A percentile compares a stretch with the other conserved stretches of the same genome.
Conservation (phyloP, 2,113 vertebrate genomes). For the Ifrita kowaldi region DNA sequence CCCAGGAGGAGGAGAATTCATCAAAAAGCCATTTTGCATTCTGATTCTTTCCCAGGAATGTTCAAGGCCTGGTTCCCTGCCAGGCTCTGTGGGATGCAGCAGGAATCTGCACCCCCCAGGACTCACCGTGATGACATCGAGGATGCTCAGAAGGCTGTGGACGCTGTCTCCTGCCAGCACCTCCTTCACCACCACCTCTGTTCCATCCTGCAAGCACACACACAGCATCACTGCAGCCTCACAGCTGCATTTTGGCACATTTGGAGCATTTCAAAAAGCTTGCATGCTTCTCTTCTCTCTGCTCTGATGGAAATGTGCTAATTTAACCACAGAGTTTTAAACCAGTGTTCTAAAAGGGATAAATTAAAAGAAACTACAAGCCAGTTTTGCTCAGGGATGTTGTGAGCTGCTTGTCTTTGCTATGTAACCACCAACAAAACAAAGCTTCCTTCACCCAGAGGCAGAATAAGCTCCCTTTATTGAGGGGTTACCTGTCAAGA, state of each 20-base stretch:
- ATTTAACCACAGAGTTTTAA: not conserved
- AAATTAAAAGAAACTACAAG: not conserved
- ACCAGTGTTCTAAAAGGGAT: not conserved
- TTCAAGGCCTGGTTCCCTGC: rapidly evolving
- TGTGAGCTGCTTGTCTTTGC: not conserved
- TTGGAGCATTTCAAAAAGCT: not conserved
- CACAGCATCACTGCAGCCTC: not conserved
- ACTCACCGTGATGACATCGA: conserved; percentile 91
- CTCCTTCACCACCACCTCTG: conserved; percentile 88
- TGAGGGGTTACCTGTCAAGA: not conserved
- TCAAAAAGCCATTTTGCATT: not conserved
- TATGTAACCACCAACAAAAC: not conserved
- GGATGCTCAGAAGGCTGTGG: conserved; percentile 92
- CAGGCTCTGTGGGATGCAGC: not conserved
- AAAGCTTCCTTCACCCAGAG: not conserved
- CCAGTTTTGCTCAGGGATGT: not conserved
- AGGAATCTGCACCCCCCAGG: not conserved
- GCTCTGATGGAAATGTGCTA: not conserved
- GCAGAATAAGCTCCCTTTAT: not conserved
- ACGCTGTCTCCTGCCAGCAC: conserved; percentile 90
- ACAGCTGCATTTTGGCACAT: rapidly evolving
- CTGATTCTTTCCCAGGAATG: not conserved
- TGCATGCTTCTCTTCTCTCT: not conserved
- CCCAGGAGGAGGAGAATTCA: not conserved
- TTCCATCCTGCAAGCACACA: conserved; percentile 79